Evolutionary conservation across 1,140 invertebrate species (phyloP).

Genomic region (Armadillidium nasatum): DNA sequence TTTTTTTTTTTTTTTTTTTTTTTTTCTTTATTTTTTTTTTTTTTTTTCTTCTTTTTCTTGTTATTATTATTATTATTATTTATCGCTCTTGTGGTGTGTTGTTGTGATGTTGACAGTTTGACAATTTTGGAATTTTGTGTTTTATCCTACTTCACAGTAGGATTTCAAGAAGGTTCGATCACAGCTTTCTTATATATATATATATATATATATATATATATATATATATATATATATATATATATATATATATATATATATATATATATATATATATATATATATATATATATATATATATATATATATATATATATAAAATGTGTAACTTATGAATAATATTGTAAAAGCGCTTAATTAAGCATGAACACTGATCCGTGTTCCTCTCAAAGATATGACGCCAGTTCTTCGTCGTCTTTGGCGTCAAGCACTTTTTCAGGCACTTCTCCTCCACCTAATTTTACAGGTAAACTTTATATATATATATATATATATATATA

Average conservation of each 20-base stretch:
- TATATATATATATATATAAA: neutral
- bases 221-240: constrained; percentile 8
- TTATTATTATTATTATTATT: too few relatives aligned
- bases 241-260: constrained; percentile 5
- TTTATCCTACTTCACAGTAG: too few relatives aligned
- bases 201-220: constrained; percentile 11
- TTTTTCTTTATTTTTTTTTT: too few relatives aligned
- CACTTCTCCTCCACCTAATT: neutral
- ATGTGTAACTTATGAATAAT: neutral
- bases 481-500: constrained; percentile 8
- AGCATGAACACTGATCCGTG: neutral
- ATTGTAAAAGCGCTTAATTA: neutral
- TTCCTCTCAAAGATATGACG: neutral
- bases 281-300: constrained; percentile 13
- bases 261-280: constrained; percentile 15
- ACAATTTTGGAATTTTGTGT: too few relatives aligned
- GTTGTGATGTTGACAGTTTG: too few relatives aligned
- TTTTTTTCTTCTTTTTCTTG: too few relatives aligned
- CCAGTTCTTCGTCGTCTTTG: neutral
- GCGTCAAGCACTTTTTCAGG: constrained; percentile 1
- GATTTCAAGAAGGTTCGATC: too few relatives aligned
- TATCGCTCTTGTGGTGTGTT: too few relatives aligned
- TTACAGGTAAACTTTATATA: constrained; percentile 3
- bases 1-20: too few relatives aligned
- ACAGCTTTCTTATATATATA: constrained; percentile 5